Percentiles rank a stretch among this genome's conserved stretches.
Conservation (phyloP, 2,113 vertebrate species). For the Lepisosteus oculatus region DNA sequence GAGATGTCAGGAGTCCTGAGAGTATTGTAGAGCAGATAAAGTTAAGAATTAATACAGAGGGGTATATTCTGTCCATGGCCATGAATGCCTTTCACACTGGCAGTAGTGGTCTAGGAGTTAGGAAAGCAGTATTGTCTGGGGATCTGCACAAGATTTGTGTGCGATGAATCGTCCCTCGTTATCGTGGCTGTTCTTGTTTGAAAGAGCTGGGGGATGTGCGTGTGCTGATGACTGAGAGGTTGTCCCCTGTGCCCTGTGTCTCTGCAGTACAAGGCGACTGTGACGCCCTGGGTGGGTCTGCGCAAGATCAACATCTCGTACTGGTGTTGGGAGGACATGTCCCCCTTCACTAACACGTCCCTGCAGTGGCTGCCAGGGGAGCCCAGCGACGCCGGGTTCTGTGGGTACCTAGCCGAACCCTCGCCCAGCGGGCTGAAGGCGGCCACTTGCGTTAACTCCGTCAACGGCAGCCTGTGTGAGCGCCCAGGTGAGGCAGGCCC, state of each 20-base stretch:
- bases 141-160: too few relatives aligned
- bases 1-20: too few relatives aligned
- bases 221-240: too few relatives aligned
- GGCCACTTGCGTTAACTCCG: constrained; percentile 82
- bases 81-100: too few relatives aligned
- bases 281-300: constrained; percentile 95
- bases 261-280: constrained; percentile 70
- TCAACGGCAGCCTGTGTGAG: constrained; percentile 90
- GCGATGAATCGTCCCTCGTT: too few relatives aligned
- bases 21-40: too few relatives aligned
- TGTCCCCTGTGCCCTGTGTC: constrained; percentile 25
- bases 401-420: constrained; percentile 87
- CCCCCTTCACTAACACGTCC: constrained; percentile 89
- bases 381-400: constrained; percentile 92
- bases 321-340: constrained; percentile 99
- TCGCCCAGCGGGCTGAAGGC: constrained; percentile 78
- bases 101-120: too few relatives aligned
- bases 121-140: too few relatives aligned
- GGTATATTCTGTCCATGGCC: too few relatives aligned
- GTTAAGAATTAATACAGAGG: too few relatives aligned
- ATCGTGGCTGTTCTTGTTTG: too few relatives aligned
- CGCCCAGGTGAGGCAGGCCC: constrained; percentile 73
- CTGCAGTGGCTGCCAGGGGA: constrained; percentile 87
- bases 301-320: constrained; percentile 95
- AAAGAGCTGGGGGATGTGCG: too few relatives aligned